Base-by-base conservation (phyloP, 2,113 vertebrate species). In the Delphinus delphis region DNA sequence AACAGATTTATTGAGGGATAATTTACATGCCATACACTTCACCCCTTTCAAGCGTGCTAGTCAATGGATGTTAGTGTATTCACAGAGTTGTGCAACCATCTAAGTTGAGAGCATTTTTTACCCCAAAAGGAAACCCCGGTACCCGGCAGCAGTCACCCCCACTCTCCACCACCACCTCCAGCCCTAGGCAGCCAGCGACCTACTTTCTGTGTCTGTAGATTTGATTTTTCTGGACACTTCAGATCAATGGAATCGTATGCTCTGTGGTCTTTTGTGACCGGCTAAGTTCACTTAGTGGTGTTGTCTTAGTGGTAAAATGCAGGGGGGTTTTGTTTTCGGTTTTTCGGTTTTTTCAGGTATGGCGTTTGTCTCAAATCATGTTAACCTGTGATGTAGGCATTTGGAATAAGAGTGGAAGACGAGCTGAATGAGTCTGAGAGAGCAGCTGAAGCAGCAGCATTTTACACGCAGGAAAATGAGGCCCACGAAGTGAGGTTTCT, bases 211-310 rank as follows among this genome's bases (percentile, higher is more conserved):
- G 65, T 50, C 62, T 38, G 2, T 14, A 28, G 50, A 38, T 47
- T 58, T 53, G 31, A 6, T 21, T 8, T 10, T 41, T 80, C 17
- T 3, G 0, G 31, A 20, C 23, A 55, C 28, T 41, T 55, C 53
- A 1, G 1, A 3, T 28, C 8, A 7, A 38, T 4, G 9, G 11
- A 2, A 5, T 41, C 15, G 2, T 5, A 13, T 1, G 10, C 2
- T 4, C 9, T 0, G 20, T 8, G 6, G 6, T 8, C 20, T 87
- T 63, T 44, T 5, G 10, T 18, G 79, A 47, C 33, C 1, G 50
- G 50, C 21, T 33, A 25, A 25, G 8, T 33, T 65, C 26, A 21
- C 60, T 14, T 0, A 15, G 74, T 12, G 0, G 5, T 0, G 2
- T 4, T 53, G 53, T 53, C 53, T 53, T 53, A 53, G 53, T 53